Base-by-base conservation (phyloP, 23 tunicate species). In the Ciona savignyi region DNA sequence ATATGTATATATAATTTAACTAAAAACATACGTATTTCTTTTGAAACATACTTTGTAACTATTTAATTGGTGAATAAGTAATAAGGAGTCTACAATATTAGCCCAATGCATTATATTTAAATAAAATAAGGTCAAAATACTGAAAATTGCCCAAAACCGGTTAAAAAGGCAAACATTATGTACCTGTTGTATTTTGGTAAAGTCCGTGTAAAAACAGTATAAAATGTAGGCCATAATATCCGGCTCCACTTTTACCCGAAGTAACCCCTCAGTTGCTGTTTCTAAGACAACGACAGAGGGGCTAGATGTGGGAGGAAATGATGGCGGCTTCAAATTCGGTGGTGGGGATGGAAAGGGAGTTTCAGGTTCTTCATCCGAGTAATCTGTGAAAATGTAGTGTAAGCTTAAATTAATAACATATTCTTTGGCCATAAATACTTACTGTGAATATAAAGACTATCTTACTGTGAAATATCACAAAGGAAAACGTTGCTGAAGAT, bases 181-280 rank as follows among this genome's bases (percentile, higher is more conserved):
- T 29, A 88, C 97, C 86, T 91, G 85, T 67, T 85, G 91, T 1
- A 91, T 76, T 66, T 72, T 66, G 2, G 84, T 35, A 63, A 91
- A 85, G 34, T 93, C 80, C 3, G 62, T 74, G 61, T 91, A 91
- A 71, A 72, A 83, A 30, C 91, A 91, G 71, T 84, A 80, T 62
- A 91, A 34, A 33, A 91, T 85, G 51, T 91, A 91, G 4, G 84
- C 97, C 91, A 91, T 91, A 35, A 91, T 67, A 35, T 91, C 85
- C 3, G 86, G 29, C 51, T 91, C 97, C 0, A 91, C 91, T 29
- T 80, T 80, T 29, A 91, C 67, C 23, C 78, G 67, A 1, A 88
- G 65, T 28, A 85, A 60, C 2, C 97, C 97, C 11, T 85, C 97
- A 24, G 35, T 80, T 6, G 64, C 77, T 9, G 69, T 78, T 29